A percentile compares a stretch with the other conserved stretches of the same genome.
These are phyloP conservation scores for Tachuris rubrigastra DNA, from an alignment of 2,113 vertebrate genomes.

Conservation along the genomic window DNA sequence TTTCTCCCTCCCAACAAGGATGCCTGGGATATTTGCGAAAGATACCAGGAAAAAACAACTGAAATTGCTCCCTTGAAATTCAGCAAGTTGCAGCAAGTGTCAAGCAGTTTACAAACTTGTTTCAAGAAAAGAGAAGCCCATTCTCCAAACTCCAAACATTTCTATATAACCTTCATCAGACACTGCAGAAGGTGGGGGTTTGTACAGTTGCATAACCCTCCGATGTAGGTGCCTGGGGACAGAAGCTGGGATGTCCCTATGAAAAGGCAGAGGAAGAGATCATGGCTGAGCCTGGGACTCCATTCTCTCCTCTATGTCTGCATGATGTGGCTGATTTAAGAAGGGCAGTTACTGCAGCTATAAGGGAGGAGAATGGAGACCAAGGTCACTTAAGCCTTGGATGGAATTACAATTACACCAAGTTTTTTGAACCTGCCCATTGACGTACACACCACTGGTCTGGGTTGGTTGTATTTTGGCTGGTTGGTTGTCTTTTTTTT, in stretches of 20 bases:
- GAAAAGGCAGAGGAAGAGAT: background rate
- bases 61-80: background rate
- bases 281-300: background rate
- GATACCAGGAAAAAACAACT: background rate
- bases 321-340: background rate
- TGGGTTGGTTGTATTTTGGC: background rate
- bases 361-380: background rate
- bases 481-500: background rate
- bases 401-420: background rate
- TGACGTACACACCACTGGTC: background rate
- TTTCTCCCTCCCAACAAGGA: background rate
- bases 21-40: background rate
- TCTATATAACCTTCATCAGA: background rate
- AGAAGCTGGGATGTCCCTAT: background rate
- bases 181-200: background rate
- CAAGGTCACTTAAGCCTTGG: background rate
- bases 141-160: background rate
- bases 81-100: background rate
- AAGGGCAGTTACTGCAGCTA: background rate
- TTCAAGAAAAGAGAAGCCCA: background rate
- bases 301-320: background rate
- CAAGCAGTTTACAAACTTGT: background rate
- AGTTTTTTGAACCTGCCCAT: background rate
- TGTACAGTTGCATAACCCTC: background rate
- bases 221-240: background rate